Base-by-base conservation (phyloP, 2,113 vertebrate species). In the Eulemur macaco region DNA sequence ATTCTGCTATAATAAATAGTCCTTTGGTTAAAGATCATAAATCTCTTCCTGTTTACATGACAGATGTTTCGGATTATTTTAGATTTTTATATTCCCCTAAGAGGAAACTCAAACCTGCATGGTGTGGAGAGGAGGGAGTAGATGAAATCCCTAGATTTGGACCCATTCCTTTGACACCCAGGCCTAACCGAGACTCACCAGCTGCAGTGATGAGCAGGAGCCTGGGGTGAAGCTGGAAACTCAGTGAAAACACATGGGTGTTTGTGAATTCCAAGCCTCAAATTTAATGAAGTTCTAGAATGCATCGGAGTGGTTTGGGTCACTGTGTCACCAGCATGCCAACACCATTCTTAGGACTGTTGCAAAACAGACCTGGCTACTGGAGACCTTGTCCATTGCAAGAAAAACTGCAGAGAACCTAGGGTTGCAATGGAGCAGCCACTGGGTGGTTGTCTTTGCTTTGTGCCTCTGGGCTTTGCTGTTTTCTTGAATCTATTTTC, bases 21-120 rank as follows among this genome's bases (percentile, higher is more conserved):
- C 39, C 4, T 95, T 96, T 64, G 1, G 56, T 89, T 90, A 76
- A 97, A 92, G 95, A 63, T 54, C 77, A 18, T 77, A 94, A 91
- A 31, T 84, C 20, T 83, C 39, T 71, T 94, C 5, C 47, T 81
- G n/a, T 56, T 94, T 85, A 86, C 31, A 50, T 78, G 64, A 39
- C 39, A 96, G 68, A 37, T 94, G 37, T 91, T 95, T 52, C 37
- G 29, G 50, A 86, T 92, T 95, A 93, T 84, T 82, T 89, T 94
- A 73, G 74, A 84, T 90, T 96, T 83, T 93, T 8, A 74, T 63
- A 68, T 69, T 12, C 20, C 68, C 29, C 23, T 56, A 69, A 83
- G 37, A 58, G 77, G 18, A 94, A 81, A 85, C 20, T 27, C 34
- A 95, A 81, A 58, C 8, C 15, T 58, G 4, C 12, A 77, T 66